These are phyloP conservation scores for Channa striata DNA, from an alignment of 2,797 vertebrate species.

Conservation along the genomic window DNA sequence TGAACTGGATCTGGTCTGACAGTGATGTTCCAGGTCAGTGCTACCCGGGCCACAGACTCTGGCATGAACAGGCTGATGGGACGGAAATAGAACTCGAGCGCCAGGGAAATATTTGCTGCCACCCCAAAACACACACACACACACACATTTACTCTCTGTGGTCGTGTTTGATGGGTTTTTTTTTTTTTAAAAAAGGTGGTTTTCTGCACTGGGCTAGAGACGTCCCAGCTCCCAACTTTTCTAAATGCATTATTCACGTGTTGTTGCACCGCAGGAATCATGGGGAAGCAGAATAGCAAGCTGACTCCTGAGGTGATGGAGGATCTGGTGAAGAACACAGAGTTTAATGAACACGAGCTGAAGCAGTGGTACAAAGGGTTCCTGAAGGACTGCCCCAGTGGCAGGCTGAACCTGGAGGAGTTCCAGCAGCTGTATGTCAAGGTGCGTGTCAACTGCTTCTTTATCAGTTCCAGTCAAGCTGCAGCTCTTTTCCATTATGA, in stretches of 20 bases:
- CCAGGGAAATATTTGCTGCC: constrained; percentile 46
- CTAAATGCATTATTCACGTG: constrained; percentile 68
- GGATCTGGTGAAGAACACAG: constrained; percentile 99
- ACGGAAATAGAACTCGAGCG: constrained; percentile 74
- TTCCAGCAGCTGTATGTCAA: constrained; percentile 99
- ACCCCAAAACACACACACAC: background rate
- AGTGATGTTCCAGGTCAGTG: constrained; percentile 75
- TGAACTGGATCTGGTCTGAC: constrained; percentile 70
- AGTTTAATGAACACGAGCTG: constrained; percentile 99
- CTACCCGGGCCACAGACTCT: constrained; percentile 50
- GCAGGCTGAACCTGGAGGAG: constrained; percentile 97
- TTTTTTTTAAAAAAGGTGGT: constrained; percentile 1
- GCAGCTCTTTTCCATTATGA: background rate
- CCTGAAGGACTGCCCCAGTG: constrained; percentile 98
- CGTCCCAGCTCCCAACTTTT: constrained; percentile 17
- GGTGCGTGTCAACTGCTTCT: constrained; percentile 79
- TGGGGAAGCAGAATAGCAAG: constrained; percentile 99
- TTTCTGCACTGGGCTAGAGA: constrained; percentile 11
- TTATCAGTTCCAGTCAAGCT: background rate
- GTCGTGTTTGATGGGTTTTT: constrained; percentile 28
- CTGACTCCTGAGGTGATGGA: constrained; percentile 99
- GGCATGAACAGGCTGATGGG: constrained; percentile 59
- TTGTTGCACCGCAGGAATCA: constrained; percentile 86
- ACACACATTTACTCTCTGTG: constrained; percentile 23
- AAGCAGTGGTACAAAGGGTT: constrained; percentile 99